These are phyloP conservation scores for Oryzias dopingdopingensis DNA, from an alignment of 2,797 vertebrate species.

Conservation along the genomic window DNA sequence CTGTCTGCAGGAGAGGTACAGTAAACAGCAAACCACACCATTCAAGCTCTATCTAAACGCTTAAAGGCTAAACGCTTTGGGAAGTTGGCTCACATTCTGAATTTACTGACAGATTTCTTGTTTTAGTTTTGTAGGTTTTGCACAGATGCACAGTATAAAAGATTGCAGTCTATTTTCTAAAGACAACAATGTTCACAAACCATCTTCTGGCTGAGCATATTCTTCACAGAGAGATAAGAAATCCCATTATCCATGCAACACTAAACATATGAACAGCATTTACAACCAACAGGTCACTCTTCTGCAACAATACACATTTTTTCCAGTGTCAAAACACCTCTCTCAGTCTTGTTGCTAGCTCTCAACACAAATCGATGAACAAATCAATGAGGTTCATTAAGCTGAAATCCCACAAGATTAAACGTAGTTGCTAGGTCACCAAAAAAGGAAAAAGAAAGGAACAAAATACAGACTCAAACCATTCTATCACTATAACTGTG, in stretches of 20 bases:
- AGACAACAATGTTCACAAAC: neutral
- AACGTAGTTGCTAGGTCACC: conserved; percentile 58
- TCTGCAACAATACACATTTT: conserved; percentile 52
- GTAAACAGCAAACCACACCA: too few relatives aligned
- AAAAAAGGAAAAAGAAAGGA: conserved; percentile 63
- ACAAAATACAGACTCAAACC: conserved; percentile 38
- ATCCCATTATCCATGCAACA: conserved; percentile 2
- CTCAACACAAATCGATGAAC: conserved; percentile 62
- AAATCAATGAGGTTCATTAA: conserved; percentile 76
- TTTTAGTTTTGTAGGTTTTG: neutral
- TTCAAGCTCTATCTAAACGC: too few relatives aligned
- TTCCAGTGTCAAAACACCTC: conserved; percentile 63
- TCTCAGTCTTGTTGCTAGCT: conserved; percentile 63
- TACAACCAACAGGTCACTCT: conserved; percentile 12
- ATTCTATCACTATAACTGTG: conserved; percentile 44
- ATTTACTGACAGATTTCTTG: too few relatives aligned
- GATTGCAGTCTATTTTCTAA: neutral
- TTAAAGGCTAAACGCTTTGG: too few relatives aligned
- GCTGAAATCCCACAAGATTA: conserved; percentile 66
- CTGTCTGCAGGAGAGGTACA: too few relatives aligned
- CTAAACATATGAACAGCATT: conserved; percentile 13
- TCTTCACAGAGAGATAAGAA: neutral
- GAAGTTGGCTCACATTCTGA: too few relatives aligned
- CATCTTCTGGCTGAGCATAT: neutral
- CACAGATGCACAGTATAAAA: conserved; percentile 3